These are phyloP conservation scores for Sycophila sp. DNA, from an alignment of 1,140 invertebrate genomes.

Conservation along the genomic window DNA sequence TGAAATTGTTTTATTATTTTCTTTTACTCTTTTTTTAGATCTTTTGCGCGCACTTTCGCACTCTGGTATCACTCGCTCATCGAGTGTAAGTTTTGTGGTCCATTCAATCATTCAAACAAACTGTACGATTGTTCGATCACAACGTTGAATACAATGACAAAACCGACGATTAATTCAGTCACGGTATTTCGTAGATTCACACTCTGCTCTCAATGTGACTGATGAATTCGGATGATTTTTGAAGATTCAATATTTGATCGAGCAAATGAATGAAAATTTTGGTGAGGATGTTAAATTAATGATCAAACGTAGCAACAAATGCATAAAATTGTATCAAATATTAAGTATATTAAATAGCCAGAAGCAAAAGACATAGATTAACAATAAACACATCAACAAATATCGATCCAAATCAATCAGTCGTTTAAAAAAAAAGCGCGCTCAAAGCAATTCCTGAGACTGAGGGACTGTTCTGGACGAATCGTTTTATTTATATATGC, in stretches of 20 bases:
- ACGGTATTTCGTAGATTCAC: background rate
- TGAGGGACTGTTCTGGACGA: constrained; percentile 6
- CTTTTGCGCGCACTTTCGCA: background rate
- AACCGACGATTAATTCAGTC: background rate
- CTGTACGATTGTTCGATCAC: background rate
- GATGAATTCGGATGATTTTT: background rate
- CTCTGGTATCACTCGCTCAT: constrained; percentile 3
- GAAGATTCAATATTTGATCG: background rate
- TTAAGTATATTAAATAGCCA: no score
- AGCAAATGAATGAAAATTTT: background rate
- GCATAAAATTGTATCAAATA: no score
- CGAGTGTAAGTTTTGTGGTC: background rate
- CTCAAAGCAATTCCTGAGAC: background rate
- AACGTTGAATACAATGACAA: background rate
- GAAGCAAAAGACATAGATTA: no score
- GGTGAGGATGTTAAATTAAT: background rate
- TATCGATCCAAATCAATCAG: background rate
- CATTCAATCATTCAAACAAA: constrained; percentile 25
- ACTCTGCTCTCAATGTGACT: background rate
- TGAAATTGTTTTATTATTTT: background rate
- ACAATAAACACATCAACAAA: background rate
- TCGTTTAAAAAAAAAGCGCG: background rate
- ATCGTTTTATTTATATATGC: background rate
- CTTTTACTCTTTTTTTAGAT: background rate
- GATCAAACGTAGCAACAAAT: background rate